Base-by-base conservation (phyloP, 2,888 invertebrate species). In the Hemaris fuciformis region DNA sequence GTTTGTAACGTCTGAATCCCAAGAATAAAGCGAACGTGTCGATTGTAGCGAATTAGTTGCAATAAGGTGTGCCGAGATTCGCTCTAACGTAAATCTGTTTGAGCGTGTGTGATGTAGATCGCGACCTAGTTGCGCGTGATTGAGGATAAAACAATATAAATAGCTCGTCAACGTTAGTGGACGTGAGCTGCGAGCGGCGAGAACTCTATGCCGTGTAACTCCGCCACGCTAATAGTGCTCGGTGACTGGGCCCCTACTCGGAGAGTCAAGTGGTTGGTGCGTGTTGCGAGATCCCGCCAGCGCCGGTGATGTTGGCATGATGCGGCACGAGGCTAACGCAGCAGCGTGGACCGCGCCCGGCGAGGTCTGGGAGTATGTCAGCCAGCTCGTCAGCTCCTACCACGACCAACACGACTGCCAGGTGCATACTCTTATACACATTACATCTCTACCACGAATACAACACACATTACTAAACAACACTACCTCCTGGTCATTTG, bases 291-390 rank as follows among this genome's bases (percentile, higher is more conserved):
- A n/a, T n/a, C n/a, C 64, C 60, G 63, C 60, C 63, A 58, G 61
- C 48, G 59, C 60, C 60, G 20, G 57, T 43, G 38, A 57, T 87
- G 89, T 67, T 79, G 93, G 89, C 86, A 93, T 88, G 93, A 93
- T 88, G 92, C 89, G 87, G 85, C 93, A 89, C 86, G 87, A 82
- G 71, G 89, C 88, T 66, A 87, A 80, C 66, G 83, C 88, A 70
- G 82, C 86, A 67, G 85, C 89, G 74, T 93, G 86, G 93, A 90
- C 86, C 71, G 93, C 84, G 80, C 94, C 94, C 72, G 94, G 94
- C 72, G 94, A 94, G 74, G 93, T 94, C 72, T 95, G 95, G 95
- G 95, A 95, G 87, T 94, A 94, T 80, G 94, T 95, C 83, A 94
- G 93, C 82, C 94, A 94, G 76, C 91, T 95, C 68, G 94, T 95